Conservation (phyloP, 2,113 vertebrate genomes). For the Epinephelus fuscoguttatus region DNA sequence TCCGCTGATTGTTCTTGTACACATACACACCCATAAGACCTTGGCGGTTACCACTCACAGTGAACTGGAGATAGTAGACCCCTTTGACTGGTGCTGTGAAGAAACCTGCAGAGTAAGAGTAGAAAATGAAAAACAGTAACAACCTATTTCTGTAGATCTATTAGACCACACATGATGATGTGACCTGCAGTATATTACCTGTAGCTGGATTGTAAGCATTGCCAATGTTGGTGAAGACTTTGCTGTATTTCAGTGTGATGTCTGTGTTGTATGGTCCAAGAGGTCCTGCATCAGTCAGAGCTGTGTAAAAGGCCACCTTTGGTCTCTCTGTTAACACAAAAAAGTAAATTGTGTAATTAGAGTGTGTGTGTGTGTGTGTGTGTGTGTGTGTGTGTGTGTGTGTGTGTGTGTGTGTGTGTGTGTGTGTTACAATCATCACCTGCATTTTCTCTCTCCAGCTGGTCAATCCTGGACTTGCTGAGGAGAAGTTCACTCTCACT, state of each 20-base stretch:
- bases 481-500: no score
- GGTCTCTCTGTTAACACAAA: constrained; percentile 18
- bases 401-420: neutral
- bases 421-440: neutral
- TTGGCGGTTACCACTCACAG: neutral
- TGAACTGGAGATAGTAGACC: constrained; percentile 29
- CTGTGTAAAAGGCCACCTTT: constrained; percentile 22
- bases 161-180: neutral
- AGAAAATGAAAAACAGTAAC: neutral
- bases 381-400: neutral
- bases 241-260: constrained; percentile 10
- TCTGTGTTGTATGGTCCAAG: neutral
- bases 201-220: constrained; percentile 26
- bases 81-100: constrained; percentile 46
- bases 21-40: neutral
- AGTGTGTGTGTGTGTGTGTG: neutral
- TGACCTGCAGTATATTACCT: constrained; percentile 19
- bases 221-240: constrained; percentile 21
- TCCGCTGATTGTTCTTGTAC: neutral
- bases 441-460: no score
- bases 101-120: constrained; percentile 4
- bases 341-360: no score
- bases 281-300: neutral
- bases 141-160: no score
- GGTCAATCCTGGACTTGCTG: no score